Conservation (phyloP, 2,888 invertebrate species). For the Drosophila recens region DNA sequence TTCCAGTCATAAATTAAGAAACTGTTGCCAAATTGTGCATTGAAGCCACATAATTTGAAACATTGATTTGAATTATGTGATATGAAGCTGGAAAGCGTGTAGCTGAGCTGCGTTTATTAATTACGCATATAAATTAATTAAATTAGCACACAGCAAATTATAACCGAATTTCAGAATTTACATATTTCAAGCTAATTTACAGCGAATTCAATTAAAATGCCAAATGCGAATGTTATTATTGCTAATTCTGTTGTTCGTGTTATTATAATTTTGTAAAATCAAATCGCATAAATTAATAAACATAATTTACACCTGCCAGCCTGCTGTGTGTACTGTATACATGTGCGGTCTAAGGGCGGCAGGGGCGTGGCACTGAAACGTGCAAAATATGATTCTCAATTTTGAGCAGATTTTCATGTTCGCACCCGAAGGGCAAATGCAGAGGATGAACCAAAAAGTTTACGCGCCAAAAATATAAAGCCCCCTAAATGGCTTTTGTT, state of each 20-base stretch:
- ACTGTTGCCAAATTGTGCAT: slow-evolving; percentile 33
- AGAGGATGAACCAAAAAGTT: slow-evolving; percentile 8
- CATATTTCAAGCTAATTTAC: slow-evolving; percentile 65
- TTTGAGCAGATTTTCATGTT: slow-evolving; percentile 52
- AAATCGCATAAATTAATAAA: slow-evolving; percentile 65
- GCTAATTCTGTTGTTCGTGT: slow-evolving; percentile 14
- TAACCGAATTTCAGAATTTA: slow-evolving; percentile 33
- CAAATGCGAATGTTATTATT: slow-evolving; percentile 44
- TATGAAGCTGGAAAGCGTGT: background rate
- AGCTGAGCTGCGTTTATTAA: slow-evolving; percentile 57
- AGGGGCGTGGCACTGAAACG: slow-evolving; percentile 21
- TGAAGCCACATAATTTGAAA: slow-evolving; percentile 16
- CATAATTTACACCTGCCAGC: slow-evolving; percentile 73
- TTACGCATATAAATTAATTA: slow-evolving; percentile 71
- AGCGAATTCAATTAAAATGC: slow-evolving; percentile 58
- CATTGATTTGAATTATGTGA: slow-evolving; percentile 27
- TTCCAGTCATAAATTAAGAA: slow-evolving; percentile 39
- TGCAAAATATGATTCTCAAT: slow-evolving; percentile 62
- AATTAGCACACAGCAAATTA: slow-evolving; percentile 53
- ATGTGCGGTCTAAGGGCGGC: background rate
- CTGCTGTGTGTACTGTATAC: slow-evolving; percentile 8
- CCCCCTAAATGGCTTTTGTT: slow-evolving; percentile 38
- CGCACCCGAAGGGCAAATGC: slow-evolving; percentile 10
- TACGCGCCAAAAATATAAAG: slow-evolving; percentile 25
- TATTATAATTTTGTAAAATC: slow-evolving; percentile 22